phyloP scores from a whole-genome alignment of 2,888 invertebrate species.

The Theretra japonica region DNA sequence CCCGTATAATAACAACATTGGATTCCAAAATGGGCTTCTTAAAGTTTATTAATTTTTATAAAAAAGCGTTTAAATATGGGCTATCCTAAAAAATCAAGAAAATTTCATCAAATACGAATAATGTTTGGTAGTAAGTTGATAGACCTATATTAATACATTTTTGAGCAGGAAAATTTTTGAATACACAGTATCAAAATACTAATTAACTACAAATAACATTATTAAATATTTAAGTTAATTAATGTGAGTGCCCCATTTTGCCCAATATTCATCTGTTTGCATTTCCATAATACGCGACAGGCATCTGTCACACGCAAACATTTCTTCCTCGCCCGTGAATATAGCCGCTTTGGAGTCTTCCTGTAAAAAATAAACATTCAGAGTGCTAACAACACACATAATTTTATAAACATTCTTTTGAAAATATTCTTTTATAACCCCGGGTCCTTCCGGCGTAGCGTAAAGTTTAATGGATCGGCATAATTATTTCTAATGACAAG shows the following conservation, averaged over 20 bases:
- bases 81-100: too few species aligned
- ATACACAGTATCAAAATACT: not conserved
- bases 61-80: too few species aligned
- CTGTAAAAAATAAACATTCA: conserved; percentile 67
- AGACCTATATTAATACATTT: not conserved
- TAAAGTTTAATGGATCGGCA: too few species aligned
- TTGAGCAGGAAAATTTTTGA: not conserved
- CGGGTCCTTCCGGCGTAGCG: too few species aligned
- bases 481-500: too few species aligned
- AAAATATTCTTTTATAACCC: too few species aligned
- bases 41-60: too few species aligned
- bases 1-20: too few species aligned
- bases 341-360: conserved; percentile 93
- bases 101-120: too few species aligned
- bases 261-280: conserved; percentile 98
- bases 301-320: conserved; percentile 98
- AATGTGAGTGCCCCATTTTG: conserved; percentile 87
- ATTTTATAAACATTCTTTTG: too few species aligned
- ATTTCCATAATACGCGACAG: conserved; percentile 97
- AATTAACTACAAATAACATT: not conserved
- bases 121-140: too few species aligned
- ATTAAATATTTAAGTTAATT: conserved; percentile 20
- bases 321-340: conserved; percentile 98
- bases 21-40: too few species aligned
- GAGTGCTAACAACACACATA: not conserved